Base-by-base conservation (phyloP, 2,797 vertebrate genomes). In the Tadarida brasiliensis region DNA sequence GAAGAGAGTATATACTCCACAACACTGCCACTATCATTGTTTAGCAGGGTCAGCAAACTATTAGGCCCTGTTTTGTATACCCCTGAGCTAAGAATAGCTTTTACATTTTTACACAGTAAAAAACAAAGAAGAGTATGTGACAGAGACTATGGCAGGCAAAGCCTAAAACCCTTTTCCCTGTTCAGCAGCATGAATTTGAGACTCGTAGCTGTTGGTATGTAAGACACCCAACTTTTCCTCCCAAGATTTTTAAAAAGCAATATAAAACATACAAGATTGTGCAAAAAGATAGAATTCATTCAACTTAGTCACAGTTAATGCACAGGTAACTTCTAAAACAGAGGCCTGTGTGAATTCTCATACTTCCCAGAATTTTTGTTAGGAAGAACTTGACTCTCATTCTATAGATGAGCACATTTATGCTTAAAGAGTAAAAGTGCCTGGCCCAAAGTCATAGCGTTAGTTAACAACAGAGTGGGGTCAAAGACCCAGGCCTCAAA, bases 81-180 rank as follows among this genome's bases (percentile, higher is more conserved):
- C 63, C 54, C 57, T 30, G 49, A 86, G 57, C 65, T 71, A 89
- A 95, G 85, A 73, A 93, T 56, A 51, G 44, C 67, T 91, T 92
- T 91, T 35, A 47, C 24, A 61, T 78, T 78, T 93, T 93, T 93
- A 57, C 71, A 92, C 26, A 65, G 59, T 67, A 92, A 96, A 93
- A 90, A 61, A 65, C 63, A 61, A 63, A 22, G 44, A 61, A 20
- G 47, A 89, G 71, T 54, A 61, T 3, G 49, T 11, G n/a, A 87
- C 33, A 94, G 17, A 87, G n/a, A 76, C 10, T 59, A 8, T 57
- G 28, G 33, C 28, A 35, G 22, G 28, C 6, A 70, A 83, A 57
- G 22, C 6, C 73, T 71, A 67, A 95, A 74, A 93, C 44, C 30
- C 77, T 70, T 74, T 59, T 67, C 54, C 56, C 73, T 71, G 71